These are phyloP conservation scores for Pelmatolapia mariae DNA, from an alignment of 2,113 vertebrate genomes.

Conservation along the genomic window DNA sequence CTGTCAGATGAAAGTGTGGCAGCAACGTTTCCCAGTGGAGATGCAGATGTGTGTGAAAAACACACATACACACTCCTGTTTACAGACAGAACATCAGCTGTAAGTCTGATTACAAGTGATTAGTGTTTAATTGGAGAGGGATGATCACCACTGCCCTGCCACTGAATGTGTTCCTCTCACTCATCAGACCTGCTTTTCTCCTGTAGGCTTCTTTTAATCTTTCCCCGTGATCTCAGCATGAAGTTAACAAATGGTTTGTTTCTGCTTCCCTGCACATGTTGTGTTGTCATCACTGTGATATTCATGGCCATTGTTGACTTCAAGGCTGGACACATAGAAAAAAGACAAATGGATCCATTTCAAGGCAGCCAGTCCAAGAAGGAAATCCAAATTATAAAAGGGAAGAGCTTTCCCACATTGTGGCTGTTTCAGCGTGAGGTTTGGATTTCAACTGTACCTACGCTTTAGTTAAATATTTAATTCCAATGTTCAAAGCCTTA, in stretches of 20 bases:
- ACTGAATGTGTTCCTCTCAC: background rate
- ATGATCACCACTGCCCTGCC: constrained; percentile 3
- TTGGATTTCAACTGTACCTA: background rate
- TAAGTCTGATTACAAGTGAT: constrained; percentile 49
- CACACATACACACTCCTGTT: background rate
- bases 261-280: background rate
- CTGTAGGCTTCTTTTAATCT: background rate
- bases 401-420: background rate
- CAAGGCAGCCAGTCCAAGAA: background rate
- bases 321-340: background rate
- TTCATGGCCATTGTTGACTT: background rate
- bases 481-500: background rate
- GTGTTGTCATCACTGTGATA: background rate
- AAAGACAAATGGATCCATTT: background rate
- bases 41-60: background rate
- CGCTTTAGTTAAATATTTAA: background rate
- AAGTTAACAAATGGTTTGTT: background rate
- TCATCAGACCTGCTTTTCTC: background rate
- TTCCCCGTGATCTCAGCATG: background rate
- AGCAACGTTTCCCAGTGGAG: background rate
- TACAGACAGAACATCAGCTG: background rate
- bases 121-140: background rate
- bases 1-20: background rate
- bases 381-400: background rate
- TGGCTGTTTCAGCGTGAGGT: background rate